These are phyloP conservation scores for Austrolebias charrua DNA, from an alignment of 2,797 vertebrate species.

Conservation along the genomic window DNA sequence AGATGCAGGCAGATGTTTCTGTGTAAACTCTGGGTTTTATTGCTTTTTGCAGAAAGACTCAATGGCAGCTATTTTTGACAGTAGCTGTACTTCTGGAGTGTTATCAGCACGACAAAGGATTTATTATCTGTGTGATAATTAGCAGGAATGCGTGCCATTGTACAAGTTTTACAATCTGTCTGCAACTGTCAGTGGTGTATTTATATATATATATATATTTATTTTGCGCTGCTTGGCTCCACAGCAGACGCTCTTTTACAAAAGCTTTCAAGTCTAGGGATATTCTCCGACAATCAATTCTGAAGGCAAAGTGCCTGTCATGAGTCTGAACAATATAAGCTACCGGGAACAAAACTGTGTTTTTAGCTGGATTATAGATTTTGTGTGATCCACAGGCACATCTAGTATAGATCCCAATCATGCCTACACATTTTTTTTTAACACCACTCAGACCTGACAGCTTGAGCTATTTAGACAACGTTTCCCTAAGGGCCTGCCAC, in stretches of 20 bases:
- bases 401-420: constrained; percentile 44
- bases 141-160: constrained; percentile 41
- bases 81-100: constrained; percentile 28
- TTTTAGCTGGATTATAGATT: constrained; percentile 56
- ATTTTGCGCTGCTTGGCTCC: constrained; percentile 22
- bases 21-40: constrained; percentile 36
- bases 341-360: constrained; percentile 46
- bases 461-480: constrained; percentile 35
- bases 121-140: constrained; percentile 43
- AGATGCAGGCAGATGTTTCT: constrained; percentile 44
- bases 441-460: constrained; percentile 26
- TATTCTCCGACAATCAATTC: constrained; percentile 64
- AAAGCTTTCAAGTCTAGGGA: constrained; percentile 45
- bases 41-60: constrained; percentile 37
- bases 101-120: constrained; percentile 41
- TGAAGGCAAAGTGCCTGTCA: constrained; percentile 52
- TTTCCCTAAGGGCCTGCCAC: constrained; percentile 27
- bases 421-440: constrained; percentile 34
- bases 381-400: constrained; percentile 57
- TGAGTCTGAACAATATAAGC: constrained; percentile 54
- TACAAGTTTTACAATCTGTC: constrained; percentile 44
- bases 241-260: constrained; percentile 30
- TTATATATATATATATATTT: too few relatives aligned
- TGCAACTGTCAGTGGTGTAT: constrained; percentile 38
- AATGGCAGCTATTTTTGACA: constrained; percentile 54